Percentiles rank a stretch among this genome's conserved stretches.
These are phyloP conservation scores for Spodoptera exigua DNA, from an alignment of 2,888 invertebrate species.

Conservation along the genomic window DNA sequence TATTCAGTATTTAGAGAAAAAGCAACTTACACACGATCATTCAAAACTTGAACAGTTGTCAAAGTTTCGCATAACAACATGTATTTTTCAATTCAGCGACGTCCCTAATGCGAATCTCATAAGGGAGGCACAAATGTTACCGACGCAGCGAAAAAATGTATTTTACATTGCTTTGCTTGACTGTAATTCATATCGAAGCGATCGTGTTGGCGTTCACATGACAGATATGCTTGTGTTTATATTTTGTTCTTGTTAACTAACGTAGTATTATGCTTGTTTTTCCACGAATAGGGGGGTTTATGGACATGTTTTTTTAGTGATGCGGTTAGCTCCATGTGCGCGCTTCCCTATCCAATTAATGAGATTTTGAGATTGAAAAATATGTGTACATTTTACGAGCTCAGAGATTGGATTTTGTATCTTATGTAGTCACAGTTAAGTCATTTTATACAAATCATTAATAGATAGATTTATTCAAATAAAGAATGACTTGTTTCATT, in stretches of 20 bases:
- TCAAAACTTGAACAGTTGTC: constrained; percentile 31
- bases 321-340: too few species aligned
- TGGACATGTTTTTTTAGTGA: too few species aligned
- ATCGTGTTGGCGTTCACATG: constrained; percentile 36
- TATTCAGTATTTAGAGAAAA: constrained; percentile 23
- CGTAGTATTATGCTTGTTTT: constrained; percentile 18
- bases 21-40: constrained; percentile 36
- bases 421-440: too few species aligned
- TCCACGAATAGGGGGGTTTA: too few species aligned
- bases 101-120: constrained; percentile 57
- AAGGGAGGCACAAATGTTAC: constrained; percentile 51
- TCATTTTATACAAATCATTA: too few species aligned
- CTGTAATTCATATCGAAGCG: constrained; percentile 39
- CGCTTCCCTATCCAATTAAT: too few species aligned
- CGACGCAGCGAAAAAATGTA: constrained; percentile 56
- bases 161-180: constrained; percentile 46
- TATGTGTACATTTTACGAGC: too few species aligned
- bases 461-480: too few species aligned
- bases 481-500: too few species aligned
- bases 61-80: constrained; percentile 47
- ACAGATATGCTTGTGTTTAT: constrained; percentile 32
- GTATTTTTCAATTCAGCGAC: constrained; percentile 46
- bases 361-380: too few species aligned
- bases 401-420: too few species aligned
- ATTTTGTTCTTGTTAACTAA: constrained; percentile 26